Base-by-base conservation (phyloP, 2,888 invertebrate species). In the Troides oblongomaculatus region DNA sequence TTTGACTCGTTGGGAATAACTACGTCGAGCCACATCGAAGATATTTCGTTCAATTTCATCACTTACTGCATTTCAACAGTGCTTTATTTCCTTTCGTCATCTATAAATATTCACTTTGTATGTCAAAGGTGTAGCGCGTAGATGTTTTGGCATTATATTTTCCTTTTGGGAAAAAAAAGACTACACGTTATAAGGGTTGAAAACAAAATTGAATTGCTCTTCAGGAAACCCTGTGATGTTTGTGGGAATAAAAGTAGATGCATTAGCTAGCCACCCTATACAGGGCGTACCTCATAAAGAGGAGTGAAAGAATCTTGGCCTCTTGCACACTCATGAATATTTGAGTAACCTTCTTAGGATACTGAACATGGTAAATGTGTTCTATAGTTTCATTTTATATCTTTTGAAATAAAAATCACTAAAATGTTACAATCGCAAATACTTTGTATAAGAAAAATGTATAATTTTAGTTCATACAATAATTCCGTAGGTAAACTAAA, bases 181-280 rank as follows among this genome's bases (percentile, higher is more conserved):
- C 36, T 30, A 59, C 30, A 53, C 23, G 21, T 25, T 62, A 64
- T 64, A 61, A 61, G 61, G 61, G 67, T 70, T 85, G 80, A 84
- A 87, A 85, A 81, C 78, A 78, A 86, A 87, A 89, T 87, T 86
- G 81, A 85, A 87, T 89, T 86, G 84, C 85, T 80, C 79, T 82
- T 81, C 83, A 78, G 81, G 82, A 81, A 82, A 78, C 82, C 81
- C 83, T 87, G 80, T 88, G 87, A 88, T 88, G 84, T 89, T 85
- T 88, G 82, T 85, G 84, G 85, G 79, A 83, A 78, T 73, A 83
- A 83, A 85, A 84, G 81, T 82, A 84, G 84, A 86, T 89, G 88
- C 86, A 87, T 89, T 89, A 85, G 82, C 80, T 81, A 79, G 78
- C 77, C 83, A 79, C 80, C 83, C 85, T 79, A 76, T 71, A 69